Conservation (phyloP, 2,888 invertebrate species). For the Scaptomyza cyrtandrae region DNA sequence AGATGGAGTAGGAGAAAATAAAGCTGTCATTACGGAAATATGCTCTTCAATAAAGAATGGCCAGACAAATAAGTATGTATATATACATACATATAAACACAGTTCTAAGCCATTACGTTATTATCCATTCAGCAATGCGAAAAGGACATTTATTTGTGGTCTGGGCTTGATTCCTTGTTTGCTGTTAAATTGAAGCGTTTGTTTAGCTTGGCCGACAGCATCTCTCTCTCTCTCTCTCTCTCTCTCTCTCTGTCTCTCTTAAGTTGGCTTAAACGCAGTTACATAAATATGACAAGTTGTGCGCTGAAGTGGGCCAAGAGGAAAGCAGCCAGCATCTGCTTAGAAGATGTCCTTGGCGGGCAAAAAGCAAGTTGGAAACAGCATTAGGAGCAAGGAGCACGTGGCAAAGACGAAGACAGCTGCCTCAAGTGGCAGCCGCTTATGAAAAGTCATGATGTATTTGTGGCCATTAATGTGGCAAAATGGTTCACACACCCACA, state of each 20-base stretch:
- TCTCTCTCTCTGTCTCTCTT: constrained; percentile 1
- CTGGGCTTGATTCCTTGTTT: constrained; percentile 25
- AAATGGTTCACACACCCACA: constrained; percentile 43
- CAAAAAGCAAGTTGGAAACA: constrained; percentile 25
- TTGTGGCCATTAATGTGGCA: constrained; percentile 76
- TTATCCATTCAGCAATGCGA: constrained; percentile 21
- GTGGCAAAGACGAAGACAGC: constrained; percentile 16
- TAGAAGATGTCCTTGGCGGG: constrained; percentile 56
- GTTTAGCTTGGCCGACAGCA: constrained; percentile 18
- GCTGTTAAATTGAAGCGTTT: constrained; percentile 64
- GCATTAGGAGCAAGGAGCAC: constrained; percentile 12
- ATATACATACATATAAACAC: background rate
- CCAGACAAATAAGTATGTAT: background rate
- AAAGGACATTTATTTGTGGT: constrained; percentile 43
- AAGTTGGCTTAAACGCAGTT: constrained; percentile 66
- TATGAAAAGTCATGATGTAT: constrained; percentile 77
- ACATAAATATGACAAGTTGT: constrained; percentile 74
- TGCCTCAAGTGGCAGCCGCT: constrained; percentile 70
- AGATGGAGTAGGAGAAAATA: background rate
- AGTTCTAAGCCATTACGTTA: constrained; percentile 34
- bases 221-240: constrained; percentile 1
- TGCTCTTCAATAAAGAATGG: constrained; percentile 13
- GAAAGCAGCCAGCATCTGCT: constrained; percentile 29
- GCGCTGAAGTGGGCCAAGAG: constrained; percentile 38
- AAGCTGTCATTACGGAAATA: constrained; percentile 1